These are phyloP conservation scores for Irena cyanogastra DNA, from an alignment of 2,113 vertebrate species.

Conservation along the genomic window DNA sequence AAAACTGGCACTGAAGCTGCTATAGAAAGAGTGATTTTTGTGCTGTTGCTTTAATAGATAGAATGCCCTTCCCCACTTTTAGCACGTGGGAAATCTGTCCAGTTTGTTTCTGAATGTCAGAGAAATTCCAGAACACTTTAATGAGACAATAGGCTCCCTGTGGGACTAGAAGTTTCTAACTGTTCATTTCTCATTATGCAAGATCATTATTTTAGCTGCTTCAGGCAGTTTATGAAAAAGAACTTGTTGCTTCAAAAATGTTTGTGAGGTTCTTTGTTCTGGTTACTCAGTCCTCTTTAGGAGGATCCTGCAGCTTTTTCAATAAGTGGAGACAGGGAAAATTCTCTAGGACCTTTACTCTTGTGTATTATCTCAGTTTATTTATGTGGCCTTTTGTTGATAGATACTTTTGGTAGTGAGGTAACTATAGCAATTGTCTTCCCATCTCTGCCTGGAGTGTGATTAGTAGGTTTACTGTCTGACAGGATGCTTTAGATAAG, in stretches of 20 bases:
- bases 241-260: constrained; percentile 2
- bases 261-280: constrained; percentile 32
- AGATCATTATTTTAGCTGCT: constrained; percentile 34
- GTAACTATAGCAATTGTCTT: background rate
- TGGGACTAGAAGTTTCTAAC: background rate
- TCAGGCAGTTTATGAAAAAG: constrained; percentile 28
- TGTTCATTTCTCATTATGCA: constrained; percentile 43
- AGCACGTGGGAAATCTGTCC: background rate
- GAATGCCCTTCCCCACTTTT: background rate
- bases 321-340: background rate
- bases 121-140: background rate
- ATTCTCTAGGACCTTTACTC: background rate
- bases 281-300: background rate
- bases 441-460: background rate
- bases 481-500: background rate
- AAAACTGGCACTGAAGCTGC: background rate
- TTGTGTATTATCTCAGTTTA: background rate
- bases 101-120: constrained; percentile 36
- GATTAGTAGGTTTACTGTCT: background rate
- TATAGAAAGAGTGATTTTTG: background rate
- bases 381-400: background rate
- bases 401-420: background rate
- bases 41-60: background rate
- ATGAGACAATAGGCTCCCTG: background rate
- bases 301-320: background rate